A percentile compares a stretch with the other conserved stretches of the same genome.
These are phyloP conservation scores for Craseonycteris thonglongyai DNA, from an alignment of 2,113 vertebrate genomes.

Conservation along the genomic window DNA sequence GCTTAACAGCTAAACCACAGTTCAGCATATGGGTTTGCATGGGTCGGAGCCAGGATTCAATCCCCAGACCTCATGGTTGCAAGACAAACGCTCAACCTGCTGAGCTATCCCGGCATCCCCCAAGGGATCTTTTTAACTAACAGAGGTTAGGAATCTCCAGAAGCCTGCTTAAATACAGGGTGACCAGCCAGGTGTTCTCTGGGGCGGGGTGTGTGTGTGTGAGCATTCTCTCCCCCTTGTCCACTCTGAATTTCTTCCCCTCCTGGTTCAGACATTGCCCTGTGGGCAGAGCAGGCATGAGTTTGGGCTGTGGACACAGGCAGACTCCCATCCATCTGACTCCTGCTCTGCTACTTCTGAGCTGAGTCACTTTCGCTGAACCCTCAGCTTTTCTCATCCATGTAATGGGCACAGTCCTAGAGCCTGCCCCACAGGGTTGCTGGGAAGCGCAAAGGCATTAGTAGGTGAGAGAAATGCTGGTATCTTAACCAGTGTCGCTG, in stretches of 20 bases:
- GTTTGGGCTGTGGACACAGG: neutral
- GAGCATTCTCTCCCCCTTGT: fast-evolving
- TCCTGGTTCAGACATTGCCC: fast-evolving
- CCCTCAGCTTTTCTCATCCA: neutral
- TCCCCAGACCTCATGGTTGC: no score
- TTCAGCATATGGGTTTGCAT: no score
- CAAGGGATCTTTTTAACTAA: neutral
- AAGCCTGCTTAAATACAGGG: neutral
- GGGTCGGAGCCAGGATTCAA: no score
- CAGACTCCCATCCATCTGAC: neutral
- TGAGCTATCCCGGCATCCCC: no score
- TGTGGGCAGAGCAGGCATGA: neutral
- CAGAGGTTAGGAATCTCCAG: neutral
- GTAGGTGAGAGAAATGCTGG: neutral
- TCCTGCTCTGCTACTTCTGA: neutral
- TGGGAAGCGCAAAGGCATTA: fast-evolving
- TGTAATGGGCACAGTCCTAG: neutral
- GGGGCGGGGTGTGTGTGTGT: neutral
- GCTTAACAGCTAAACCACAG: no score
- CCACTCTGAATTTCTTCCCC: neutral
- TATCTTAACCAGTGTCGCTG: neutral
- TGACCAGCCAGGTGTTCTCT: fast-evolving
- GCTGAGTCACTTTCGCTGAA: neutral
- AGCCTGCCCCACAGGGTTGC: neutral
- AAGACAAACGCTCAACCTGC: no score